Evolutionary conservation across 2,888 invertebrate genomes (phyloP), one percentile per base, ranked within the genome.

Genomic region (Harpagoxenus sublaevis): DNA sequence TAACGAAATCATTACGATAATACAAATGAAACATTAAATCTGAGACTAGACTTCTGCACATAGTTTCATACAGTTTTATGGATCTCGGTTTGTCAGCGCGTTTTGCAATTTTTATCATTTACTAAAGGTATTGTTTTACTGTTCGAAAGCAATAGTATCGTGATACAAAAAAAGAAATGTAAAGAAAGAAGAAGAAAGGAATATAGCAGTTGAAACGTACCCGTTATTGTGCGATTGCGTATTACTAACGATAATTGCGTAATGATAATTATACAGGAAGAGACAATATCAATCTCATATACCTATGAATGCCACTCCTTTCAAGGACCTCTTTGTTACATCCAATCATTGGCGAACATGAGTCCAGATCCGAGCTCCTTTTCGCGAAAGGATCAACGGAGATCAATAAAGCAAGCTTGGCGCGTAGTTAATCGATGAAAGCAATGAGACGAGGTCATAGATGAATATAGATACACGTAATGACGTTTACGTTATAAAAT

Each of bases 241-340:
- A 35, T 28, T 55, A 57, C 55, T 71, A 23, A 23, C 5, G 9
- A 55, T 55, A 55, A 55, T 55, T 55, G 78, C 31, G 45, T 79
- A 71, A 79, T 45, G 48, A 42, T 74, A 73, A 81, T 81, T 73
- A 81, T 74, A 74, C 60, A 48, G 74, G 83, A 88, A 86, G 77
- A 85, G 82, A 83, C 84, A 85, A 83, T 83, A 86, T 85, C 83
- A 77, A 42, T 74, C 65, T 66, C 39, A 62, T 55, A 51, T 85
- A 23, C 23, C 23, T 23, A 78, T 78, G 86, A 83, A 86, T 85
- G 84, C 85, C 86, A 84, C 66, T 88, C 63, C 60, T 57, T 51
- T 57, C 70, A 86, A 85, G 86, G 88, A 89, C 75, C 88, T 78
- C 85, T 84, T 86, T 86, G 84, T 85, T 23, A 57, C 39, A n/a